Conservation (phyloP, 2,888 invertebrate genomes). For the Nebria brevicollis region DNA sequence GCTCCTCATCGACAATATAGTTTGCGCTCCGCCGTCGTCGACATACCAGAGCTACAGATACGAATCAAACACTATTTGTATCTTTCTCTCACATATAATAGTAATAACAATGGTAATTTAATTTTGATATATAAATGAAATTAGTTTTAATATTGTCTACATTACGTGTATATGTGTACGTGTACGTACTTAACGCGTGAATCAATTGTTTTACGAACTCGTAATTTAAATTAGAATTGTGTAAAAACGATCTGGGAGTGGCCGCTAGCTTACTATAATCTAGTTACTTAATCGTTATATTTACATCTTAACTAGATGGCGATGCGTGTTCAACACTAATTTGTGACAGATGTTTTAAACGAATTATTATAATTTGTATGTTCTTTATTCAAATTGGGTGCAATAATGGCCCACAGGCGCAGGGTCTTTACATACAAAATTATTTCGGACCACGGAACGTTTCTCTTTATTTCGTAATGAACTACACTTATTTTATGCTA, state of each 20-base stretch:
- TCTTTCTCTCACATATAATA: neutral
- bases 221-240: constrained; percentile 35
- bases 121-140: constrained; percentile 41
- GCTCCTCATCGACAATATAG: constrained; percentile 3
- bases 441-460: neutral
- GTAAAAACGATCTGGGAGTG: constrained; percentile 23
- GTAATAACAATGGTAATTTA: constrained; percentile 18
- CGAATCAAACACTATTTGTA: constrained; percentile 21
- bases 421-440: no score
- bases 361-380: neutral
- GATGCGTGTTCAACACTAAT: constrained; percentile 25
- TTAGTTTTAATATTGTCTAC: constrained; percentile 34
- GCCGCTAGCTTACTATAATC: neutral
- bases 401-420: neutral
- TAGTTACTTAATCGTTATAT: neutral
- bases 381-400: neutral
- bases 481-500: neutral
- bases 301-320: constrained; percentile 7
- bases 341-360: constrained; percentile 31
- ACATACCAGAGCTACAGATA: neutral
- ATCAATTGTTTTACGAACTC: constrained; percentile 32
- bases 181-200: constrained; percentile 21
- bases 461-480: neutral
- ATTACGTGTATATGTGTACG: neutral
- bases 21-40: neutral